phyloP scores from a whole-genome alignment of 2,113 vertebrate species.

The Clarias gariepinus region DNA sequence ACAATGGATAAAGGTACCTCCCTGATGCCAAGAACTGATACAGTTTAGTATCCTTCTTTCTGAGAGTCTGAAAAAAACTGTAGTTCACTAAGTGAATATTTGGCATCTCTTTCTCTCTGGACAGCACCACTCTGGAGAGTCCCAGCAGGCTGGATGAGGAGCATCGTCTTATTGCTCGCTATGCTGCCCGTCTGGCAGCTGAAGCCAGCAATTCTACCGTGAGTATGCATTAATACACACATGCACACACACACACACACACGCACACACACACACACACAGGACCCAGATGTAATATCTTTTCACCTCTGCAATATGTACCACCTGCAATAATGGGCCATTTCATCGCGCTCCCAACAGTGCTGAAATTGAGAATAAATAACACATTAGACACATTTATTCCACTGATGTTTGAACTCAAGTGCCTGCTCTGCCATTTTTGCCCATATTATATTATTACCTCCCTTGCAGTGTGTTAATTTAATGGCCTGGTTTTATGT shows the following conservation, averaged over 20 bases:
- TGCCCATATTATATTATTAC: constrained; percentile 18
- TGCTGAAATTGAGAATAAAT: background rate
- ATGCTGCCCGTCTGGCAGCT: constrained; percentile 89
- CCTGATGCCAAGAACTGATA: background rate
- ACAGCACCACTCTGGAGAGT: constrained; percentile 85
- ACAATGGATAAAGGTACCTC: background rate
- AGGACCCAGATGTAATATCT: constrained; percentile 1
- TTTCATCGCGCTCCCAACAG: constrained; percentile 9
- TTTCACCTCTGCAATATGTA: background rate
- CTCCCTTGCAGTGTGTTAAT: constrained; percentile 7
- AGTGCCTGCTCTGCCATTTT: constrained; percentile 8
- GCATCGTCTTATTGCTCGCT: constrained; percentile 90
- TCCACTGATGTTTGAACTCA: constrained; percentile 14
- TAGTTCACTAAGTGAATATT: constrained; percentile 18
- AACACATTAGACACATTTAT: constrained; percentile 12
- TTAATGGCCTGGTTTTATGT: constrained; percentile 6
- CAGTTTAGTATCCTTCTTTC: background rate
- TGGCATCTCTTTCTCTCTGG: constrained; percentile 28
- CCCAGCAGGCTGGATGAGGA: constrained; percentile 91
- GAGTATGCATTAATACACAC: constrained; percentile 61
- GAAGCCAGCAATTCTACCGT: constrained; percentile 86
- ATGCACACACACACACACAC: background rate
- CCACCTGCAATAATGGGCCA: constrained; percentile 4
- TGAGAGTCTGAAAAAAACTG: background rate
- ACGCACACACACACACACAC: constrained; percentile 2